Evolutionary conservation across 1,140 invertebrate species (phyloP).

Genomic region (Frieseomelitta varia): DNA sequence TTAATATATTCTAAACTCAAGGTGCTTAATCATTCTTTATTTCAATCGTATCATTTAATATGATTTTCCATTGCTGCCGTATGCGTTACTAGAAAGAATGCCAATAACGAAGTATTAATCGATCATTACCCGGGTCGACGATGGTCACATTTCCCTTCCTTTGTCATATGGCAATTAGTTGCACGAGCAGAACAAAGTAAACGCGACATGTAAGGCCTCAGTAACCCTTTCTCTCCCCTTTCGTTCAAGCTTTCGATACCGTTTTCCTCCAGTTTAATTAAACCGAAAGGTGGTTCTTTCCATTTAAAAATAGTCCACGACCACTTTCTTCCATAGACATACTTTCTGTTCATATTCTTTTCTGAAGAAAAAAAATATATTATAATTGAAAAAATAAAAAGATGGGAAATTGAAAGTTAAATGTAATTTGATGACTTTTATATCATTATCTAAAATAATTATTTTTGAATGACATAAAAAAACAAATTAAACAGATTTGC

Average conservation of each 20-base stretch:
- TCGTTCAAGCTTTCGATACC: background rate
- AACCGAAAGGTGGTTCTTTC: background rate
- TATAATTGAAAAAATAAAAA: background rate
- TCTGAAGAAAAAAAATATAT: background rate
- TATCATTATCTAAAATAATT: too few relatives aligned
- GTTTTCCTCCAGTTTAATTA: background rate
- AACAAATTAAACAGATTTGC: too few relatives aligned
- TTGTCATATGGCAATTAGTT: constrained; percentile 27
- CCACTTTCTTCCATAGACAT: background rate
- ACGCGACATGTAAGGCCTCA: background rate
- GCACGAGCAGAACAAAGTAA: constrained; percentile 17
- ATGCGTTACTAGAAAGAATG: background rate
- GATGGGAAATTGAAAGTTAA: background rate
- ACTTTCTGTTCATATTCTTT: background rate
- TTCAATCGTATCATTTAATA: background rate
- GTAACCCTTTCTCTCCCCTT: background rate
- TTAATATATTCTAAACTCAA: background rate
- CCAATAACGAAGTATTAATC: constrained; percentile 11
- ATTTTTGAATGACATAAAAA: too few relatives aligned
- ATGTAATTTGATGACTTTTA: background rate
- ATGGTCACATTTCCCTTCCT: constrained; percentile 14
- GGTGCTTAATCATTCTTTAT: background rate
- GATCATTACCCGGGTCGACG: constrained; percentile 2
- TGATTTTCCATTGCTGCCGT: background rate
- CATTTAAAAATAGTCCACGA: background rate